Evolutionary conservation across 2,888 invertebrate species (phyloP), one percentile per base, ranked within the genome.

Genomic region (Eupelmus urozonus): DNA sequence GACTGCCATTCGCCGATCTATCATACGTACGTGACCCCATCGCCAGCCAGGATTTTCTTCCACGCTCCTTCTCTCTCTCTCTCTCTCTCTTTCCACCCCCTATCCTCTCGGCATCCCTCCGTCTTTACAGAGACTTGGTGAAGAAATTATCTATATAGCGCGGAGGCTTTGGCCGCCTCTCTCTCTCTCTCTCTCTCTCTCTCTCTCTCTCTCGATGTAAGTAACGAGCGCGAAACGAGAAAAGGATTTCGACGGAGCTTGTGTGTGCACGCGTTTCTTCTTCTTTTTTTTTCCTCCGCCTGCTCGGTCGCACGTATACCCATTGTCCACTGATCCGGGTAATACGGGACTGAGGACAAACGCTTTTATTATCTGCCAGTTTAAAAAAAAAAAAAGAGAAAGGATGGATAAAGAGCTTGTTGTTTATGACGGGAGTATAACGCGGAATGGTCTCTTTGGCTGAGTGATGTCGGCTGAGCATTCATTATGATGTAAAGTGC

Each of bases 21-120:
- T 76, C 75, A 69, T 62, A 62, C 42, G 69, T 69, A 76, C 75
- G 75, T 76, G 75, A 76, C 75, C 62, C 29, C 75, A 76, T 67
- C 69, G 62, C n/a, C 42, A 53, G 51, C 23, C 42, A 5, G 69
- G 69, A 76, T 76, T 73, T 71, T 65, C 72, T 51, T n/a, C 27
- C 9, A 1, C 5, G 34, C 34, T 18, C 11, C 34, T 53, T 20
- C 53, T n/a, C n/a, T n/a, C n/a, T n/a, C n/a, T n/a, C n/a, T n/a
- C n/a, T n/a, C n/a, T n/a, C n/a, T n/a, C n/a, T n/a, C n/a, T n/a
- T n/a, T n/a, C n/a, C n/a, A n/a, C 11, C 53, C 53, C 42, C n/a
- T n/a, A n/a, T n/a, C 16, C 49, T 42, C 66, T 60, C 51, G 67
- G n/a, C n/a, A n/a, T n/a, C n/a, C n/a, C n/a, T n/a, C n/a, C n/a